Conservation (phyloP, 2,113 vertebrate species). For the Gorsachius goisagi region DNA sequence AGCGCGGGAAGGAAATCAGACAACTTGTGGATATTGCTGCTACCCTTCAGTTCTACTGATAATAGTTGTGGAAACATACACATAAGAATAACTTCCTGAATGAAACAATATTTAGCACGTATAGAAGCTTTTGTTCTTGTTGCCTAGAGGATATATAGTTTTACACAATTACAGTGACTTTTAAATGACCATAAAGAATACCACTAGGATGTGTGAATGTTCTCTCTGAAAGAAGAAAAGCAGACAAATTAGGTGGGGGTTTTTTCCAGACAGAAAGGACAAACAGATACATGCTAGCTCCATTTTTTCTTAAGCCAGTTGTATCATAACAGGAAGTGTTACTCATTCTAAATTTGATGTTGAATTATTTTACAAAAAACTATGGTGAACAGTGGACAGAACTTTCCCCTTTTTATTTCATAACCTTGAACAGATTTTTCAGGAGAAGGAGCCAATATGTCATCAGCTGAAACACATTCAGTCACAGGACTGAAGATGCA, state of each 20-base stretch:
- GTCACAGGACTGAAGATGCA: neutral
- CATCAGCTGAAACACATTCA: neutral
- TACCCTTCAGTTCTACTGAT: conserved; percentile 72
- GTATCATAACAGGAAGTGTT: conserved; percentile 55
- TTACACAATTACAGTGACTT: neutral
- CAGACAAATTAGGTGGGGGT: neutral
- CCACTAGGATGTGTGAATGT: neutral
- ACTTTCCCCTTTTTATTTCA: neutral
- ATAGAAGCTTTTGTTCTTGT: conserved; percentile 45
- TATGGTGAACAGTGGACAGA: neutral
- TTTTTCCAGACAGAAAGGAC: neutral
- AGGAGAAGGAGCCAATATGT: neutral
- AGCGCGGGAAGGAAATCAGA: conserved; percentile 78
- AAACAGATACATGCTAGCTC: neutral
- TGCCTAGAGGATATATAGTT: neutral
- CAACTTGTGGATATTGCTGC: conserved; percentile 77
- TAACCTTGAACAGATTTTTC: neutral
- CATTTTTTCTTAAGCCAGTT: conserved; percentile 20
- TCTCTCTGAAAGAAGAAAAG: neutral
- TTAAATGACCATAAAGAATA: neutral
- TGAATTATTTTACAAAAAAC: neutral
- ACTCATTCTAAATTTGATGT: conserved; percentile 15
- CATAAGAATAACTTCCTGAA: conserved; percentile 84
- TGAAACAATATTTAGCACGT: conserved; percentile 66
- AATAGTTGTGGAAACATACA: conserved; percentile 83